Base-by-base conservation (phyloP, 2,888 invertebrate genomes). In the Odontocerum albicorne region DNA sequence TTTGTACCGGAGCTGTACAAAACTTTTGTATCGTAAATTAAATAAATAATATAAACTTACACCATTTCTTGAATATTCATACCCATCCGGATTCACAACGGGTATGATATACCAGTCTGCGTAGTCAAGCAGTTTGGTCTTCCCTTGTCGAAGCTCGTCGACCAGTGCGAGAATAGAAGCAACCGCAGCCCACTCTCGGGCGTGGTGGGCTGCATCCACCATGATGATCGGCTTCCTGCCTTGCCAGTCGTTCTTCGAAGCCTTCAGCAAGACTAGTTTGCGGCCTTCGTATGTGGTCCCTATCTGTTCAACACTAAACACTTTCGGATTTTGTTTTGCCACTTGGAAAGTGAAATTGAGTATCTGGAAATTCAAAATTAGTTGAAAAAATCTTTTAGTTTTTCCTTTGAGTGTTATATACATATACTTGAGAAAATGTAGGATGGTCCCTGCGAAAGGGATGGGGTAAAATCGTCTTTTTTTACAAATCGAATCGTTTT, bases 11-110 rank as follows among this genome's bases (percentile, higher is more conserved):
- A n/a, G n/a, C n/a, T n/a, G n/a, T n/a, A n/a, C n/a, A n/a, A n/a
- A n/a, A n/a, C n/a, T n/a, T n/a, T n/a, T n/a, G n/a, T n/a, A n/a
- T n/a, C n/a, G n/a, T n/a, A n/a, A n/a, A n/a, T n/a, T n/a, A n/a
- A n/a, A n/a, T n/a, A n/a, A n/a, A n/a, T n/a, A n/a, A n/a, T n/a
- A 21, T 21, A n/a, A n/a, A 38, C 43, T 36, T 16, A 51, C 44
- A 7, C 2, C 2, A 10, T 44, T 44, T 22, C 51, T 75, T 0
- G 82, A 78, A 67, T 70, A 87, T 63, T 82, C 85, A 63, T 88
- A 89, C 0, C 88, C 88, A 66, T 89, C 89, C 6, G 88, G 87
- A 68, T 89, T 89, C 60, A 84, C 73, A 8, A 83, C 70, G 0
- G 88, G 88, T 8, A 88, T 66, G 51, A 85, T 78, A 66, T 78